These are phyloP conservation scores for Cochlearius cochlearius DNA, from an alignment of 2,113 vertebrate species.

Conservation along the genomic window DNA sequence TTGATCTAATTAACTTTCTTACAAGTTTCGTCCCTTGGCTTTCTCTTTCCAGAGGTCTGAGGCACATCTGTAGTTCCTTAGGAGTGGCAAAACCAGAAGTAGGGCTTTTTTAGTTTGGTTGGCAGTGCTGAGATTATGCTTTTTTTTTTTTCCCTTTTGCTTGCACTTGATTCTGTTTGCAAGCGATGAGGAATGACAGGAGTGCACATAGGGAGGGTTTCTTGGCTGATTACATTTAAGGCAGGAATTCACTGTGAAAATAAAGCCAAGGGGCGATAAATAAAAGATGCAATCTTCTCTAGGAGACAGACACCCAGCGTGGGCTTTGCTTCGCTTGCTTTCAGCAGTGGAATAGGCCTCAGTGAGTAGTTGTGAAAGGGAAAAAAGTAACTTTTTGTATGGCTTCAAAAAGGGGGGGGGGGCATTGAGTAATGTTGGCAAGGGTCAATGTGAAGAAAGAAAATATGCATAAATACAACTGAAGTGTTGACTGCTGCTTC, in stretches of 20 bases:
- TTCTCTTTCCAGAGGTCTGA: slow-evolving; percentile 26
- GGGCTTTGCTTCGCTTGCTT: slow-evolving; percentile 77
- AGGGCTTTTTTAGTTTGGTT: slow-evolving; percentile 67
- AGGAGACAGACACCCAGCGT: slow-evolving; percentile 77
- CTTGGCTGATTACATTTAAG: slow-evolving; percentile 95
- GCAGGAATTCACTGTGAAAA: slow-evolving; percentile 95
- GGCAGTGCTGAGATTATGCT: slow-evolving; percentile 37
- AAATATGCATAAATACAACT: slow-evolving; percentile 8
- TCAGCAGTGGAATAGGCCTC: slow-evolving; percentile 76
- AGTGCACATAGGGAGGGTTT: slow-evolving; percentile 88
- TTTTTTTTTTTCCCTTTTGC: not conserved
- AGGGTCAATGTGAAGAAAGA: slow-evolving; percentile 14
- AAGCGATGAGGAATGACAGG: slow-evolving; percentile 91
- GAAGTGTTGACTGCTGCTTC: slow-evolving; percentile 43
- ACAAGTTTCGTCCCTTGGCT: not conserved
- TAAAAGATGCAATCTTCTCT: slow-evolving; percentile 95
- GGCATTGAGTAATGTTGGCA: slow-evolving; percentile 49
- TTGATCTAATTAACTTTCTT: slow-evolving; percentile 46
- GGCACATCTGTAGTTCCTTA: slow-evolving; percentile 26
- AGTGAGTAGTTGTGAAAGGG: slow-evolving; percentile 61
- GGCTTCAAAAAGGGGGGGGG: not conserved
- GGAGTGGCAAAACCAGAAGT: slow-evolving; percentile 59
- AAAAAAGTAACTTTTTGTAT: slow-evolving; percentile 64
- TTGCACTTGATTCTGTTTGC: slow-evolving; percentile 84
- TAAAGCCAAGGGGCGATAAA: slow-evolving; percentile 92